Base-by-base conservation (phyloP, 1,140 invertebrate genomes). In the Apis dorsata region DNA sequence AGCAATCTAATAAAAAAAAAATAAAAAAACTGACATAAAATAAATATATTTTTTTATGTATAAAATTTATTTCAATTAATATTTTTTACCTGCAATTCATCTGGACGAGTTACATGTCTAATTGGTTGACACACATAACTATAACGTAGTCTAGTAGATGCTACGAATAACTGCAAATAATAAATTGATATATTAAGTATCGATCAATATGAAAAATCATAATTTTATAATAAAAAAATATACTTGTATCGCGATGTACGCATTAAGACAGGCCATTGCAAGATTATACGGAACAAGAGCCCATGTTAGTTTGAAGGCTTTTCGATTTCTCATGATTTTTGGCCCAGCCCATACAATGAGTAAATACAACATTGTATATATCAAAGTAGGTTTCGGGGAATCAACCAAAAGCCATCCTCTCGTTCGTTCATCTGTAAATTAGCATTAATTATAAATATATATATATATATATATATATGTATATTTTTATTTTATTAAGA, bases 61-160 rank as follows among this genome's bases (percentile, higher is more conserved):
- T 19, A 59, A n/a, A 59, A 68, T 57, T 66, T 5, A 15, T 34
- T n/a, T 59, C 15, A 59, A 28, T n/a, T 24, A 71, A 15, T 71
- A 49, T 44, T 78, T 78, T 72, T 9, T 49, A 97, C 97, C 95
- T 97, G 96, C 81, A 98, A 93, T 94, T 98, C 98, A 94, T 98
- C 96, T 17, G 96, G 96, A 91, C 98, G 95, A 84, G 97, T 95
- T 60, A 96, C 95, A 86, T 98, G 97, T 79, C 96, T 95, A 85
- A 98, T 98, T 3, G 97, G 97, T 92, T 99, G 97, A 92, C 98
- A 99, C 24, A 97, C 96, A 91, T 98, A 98, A 92, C 96, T 99
- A 92, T 99, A 99, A 77, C 96, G 95, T 79, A 98, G 94, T 89
- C 96, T 95, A 66, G 96, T 96, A 24, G 97, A 96, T 53, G 97